A percentile compares a stretch with the other conserved stretches of the same genome.
phyloP scores from a whole-genome alignment of 2,888 invertebrate genomes.

The Machimus atricapillus region DNA sequence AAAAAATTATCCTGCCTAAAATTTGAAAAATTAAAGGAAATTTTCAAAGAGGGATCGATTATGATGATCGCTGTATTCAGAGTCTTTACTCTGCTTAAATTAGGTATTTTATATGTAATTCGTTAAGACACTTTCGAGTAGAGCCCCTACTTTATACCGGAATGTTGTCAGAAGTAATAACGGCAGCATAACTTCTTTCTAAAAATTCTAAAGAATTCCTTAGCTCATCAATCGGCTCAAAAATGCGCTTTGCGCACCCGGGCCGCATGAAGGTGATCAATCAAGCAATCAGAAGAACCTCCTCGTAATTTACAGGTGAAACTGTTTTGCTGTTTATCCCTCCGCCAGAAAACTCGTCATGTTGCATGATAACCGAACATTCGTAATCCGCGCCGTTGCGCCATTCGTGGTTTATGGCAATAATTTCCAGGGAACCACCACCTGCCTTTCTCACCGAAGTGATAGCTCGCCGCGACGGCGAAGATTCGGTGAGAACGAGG shows the following conservation, averaged over 20 bases:
- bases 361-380: slow-evolving; percentile 25
- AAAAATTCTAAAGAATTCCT: background rate
- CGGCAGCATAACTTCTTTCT: background rate
- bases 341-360: background rate
- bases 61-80: no score
- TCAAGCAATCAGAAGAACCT: slow-evolving; percentile 27
- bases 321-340: background rate
- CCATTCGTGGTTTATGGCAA: slow-evolving; percentile 22
- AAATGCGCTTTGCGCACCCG: background rate
- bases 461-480: background rate
- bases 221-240: background rate
- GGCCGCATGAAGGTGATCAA: slow-evolving; percentile 11
- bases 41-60: no score
- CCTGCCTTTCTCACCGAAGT: slow-evolving; percentile 1
- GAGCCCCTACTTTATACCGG: background rate
- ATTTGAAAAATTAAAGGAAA: no score
- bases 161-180: background rate
- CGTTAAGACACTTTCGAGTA: background rate
- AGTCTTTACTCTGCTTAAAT: no score
- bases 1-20: no score
- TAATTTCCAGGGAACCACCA: slow-evolving; percentile 3
- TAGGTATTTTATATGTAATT: background rate
- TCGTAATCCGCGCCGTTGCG: background rate
- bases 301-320: slow-evolving; percentile 10
- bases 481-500: slow-evolving; percentile 2